These are phyloP conservation scores for Drosophila nikananu DNA, from an alignment of 1,140 invertebrate genomes.

Conservation along the genomic window DNA sequence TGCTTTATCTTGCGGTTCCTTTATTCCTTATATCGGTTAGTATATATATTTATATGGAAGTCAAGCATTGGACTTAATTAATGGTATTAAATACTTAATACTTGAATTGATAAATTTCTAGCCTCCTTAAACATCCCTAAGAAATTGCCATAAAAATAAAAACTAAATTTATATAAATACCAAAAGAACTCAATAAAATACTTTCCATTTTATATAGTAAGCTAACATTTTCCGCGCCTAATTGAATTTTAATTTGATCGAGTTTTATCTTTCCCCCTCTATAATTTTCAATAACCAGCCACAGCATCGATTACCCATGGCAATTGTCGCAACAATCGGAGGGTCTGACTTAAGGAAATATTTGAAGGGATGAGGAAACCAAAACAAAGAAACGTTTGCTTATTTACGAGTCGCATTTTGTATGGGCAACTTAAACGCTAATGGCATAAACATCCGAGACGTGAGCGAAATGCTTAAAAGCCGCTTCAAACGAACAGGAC, in stretches of 20 bases:
- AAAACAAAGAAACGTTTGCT: constrained; percentile 53
- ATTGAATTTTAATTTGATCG: no score
- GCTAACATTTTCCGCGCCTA: neutral
- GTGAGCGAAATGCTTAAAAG: constrained; percentile 74
- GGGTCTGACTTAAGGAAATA: neutral
- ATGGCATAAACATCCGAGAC: constrained; percentile 82
- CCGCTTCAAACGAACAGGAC: constrained; percentile 47
- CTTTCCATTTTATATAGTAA: neutral
- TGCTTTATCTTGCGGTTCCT: neutral
- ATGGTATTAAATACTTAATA: no score
- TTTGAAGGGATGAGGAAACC: constrained; percentile 11
- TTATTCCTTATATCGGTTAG: neutral
- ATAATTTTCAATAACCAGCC: constrained; percentile 39
- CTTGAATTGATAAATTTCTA: no score
- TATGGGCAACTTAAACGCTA: constrained; percentile 83
- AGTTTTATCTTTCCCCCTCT: neutral
- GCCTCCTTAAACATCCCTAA: neutral
- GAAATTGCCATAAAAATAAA: neutral
- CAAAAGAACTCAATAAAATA: neutral
- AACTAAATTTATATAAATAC: neutral
- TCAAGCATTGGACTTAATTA: neutral
- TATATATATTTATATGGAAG: neutral
- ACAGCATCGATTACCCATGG: constrained; percentile 64
- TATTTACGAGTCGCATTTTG: constrained; percentile 79
- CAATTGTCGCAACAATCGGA: constrained; percentile 25